A percentile compares a stretch with the other conserved stretches of the same genome.
phyloP scores from a whole-genome alignment of 2,113 vertebrate genomes.

The Ailurus styani region DNA sequence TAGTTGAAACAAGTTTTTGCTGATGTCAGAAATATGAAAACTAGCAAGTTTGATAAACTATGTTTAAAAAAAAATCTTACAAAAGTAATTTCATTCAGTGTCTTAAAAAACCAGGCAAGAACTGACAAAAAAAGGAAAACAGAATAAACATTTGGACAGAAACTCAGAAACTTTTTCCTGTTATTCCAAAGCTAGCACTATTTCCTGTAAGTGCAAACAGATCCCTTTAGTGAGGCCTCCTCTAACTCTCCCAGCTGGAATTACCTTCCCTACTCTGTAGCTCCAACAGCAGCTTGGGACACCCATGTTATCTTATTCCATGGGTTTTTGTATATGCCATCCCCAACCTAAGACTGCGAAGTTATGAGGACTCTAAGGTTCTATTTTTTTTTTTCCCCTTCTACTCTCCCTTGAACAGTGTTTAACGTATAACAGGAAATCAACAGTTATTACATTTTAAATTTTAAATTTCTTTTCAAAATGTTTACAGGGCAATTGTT shows the following conservation, averaged over 20 bases:
- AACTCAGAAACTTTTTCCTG: background rate
- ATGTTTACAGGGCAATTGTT: background rate
- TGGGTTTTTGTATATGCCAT: fast-evolving
- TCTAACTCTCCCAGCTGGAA: background rate
- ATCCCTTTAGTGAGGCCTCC: background rate
- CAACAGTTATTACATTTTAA: background rate
- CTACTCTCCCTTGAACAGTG: background rate
- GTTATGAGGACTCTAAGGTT: background rate
- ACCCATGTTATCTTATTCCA: background rate
- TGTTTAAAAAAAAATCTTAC: background rate
- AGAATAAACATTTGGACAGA: background rate
- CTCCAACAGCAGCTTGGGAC: background rate
- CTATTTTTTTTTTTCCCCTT: background rate
- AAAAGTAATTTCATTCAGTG: background rate
- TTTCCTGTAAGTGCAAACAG: background rate
- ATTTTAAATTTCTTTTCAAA: background rate
- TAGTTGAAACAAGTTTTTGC: background rate
- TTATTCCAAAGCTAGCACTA: background rate
- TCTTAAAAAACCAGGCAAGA: constrained; percentile 4
- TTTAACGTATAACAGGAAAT: background rate
- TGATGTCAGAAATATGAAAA: constrained; percentile 25
- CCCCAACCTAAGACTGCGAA: background rate
- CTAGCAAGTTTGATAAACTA: background rate
- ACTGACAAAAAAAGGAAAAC: background rate
- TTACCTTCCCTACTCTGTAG: background rate